Percentiles rank a stretch among this genome's conserved stretches.
phyloP scores from a whole-genome alignment of 2,888 invertebrate species.

The Lottia gigantea region DNA sequence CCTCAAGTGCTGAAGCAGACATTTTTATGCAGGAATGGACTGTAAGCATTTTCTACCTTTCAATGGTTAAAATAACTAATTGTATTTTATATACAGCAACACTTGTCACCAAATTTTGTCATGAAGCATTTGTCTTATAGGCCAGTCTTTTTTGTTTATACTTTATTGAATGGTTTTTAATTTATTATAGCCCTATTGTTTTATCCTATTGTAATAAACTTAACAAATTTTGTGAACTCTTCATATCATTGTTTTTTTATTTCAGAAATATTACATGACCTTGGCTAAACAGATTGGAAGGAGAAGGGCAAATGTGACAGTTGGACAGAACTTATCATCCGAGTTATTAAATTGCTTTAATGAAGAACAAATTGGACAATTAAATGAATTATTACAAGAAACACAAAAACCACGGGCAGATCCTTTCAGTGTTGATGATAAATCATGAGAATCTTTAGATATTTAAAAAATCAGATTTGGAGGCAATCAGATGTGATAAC shows the following conservation, averaged over 20 bases:
- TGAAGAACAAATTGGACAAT: conserved; percentile 85
- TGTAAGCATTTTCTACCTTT: conserved; percentile 65
- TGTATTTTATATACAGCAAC: too few relatives aligned
- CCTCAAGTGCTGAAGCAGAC: conserved; percentile 76
- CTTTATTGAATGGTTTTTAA: too few relatives aligned
- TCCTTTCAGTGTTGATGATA: background rate
- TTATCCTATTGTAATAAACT: too few relatives aligned
- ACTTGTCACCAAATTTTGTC: too few relatives aligned
- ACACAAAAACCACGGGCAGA: conserved; percentile 73
- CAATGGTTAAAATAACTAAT: too few relatives aligned
- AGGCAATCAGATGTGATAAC: too few relatives aligned
- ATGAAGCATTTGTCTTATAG: too few relatives aligned
- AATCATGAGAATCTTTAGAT: too few relatives aligned
- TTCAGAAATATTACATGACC: conserved; percentile 58
- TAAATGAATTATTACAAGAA: conserved; percentile 78
- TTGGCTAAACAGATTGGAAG: conserved; percentile 54
- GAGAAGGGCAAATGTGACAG: conserved; percentile 42
- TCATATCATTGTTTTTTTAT: conserved; percentile 16
- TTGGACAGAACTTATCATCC: conserved; percentile 77
- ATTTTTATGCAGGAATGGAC: conserved; percentile 91
- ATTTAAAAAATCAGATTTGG: too few relatives aligned
- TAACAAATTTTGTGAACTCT: too few relatives aligned
- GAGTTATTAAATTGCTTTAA: conserved; percentile 78
- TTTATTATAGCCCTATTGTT: too few relatives aligned
- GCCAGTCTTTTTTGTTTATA: too few relatives aligned